Evolutionary conservation across 1,140 invertebrate species (phyloP), one percentile per base, ranked within the genome.

Genomic region (Hycleus phaleratus): DNA sequence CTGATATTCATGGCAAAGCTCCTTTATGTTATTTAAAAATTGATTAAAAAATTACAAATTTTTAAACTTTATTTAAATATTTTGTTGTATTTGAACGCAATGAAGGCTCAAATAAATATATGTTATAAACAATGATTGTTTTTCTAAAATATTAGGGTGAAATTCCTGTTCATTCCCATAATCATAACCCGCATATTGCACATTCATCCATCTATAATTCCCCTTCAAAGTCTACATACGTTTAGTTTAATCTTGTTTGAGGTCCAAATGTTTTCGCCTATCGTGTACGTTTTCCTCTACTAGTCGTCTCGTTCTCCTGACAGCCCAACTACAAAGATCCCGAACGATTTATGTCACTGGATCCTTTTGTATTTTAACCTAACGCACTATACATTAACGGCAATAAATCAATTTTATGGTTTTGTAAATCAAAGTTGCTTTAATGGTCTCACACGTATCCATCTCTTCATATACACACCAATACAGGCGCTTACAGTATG

Each of bases 11-110:
- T 69, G 69, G 69, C 69, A 65, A 72, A 72, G 68, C 70, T 71
- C 71, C 70, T 73, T 71, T 72, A 65, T 70, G 70, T 74, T 74
- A 61, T 66, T 62, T 59, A 66, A 62, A 25, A 46, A 46, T 25
- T 12, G 12, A 46, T 38, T 4, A 42, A n/a, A 11, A 42, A 42
- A 42, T 42, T 7, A 42, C 4, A 9, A 11, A 65, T 69, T 64
- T 68, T 71, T 66, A 66, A 70, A 68, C 65, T 65, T 73, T 72
- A 73, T 73, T 74, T 74, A 68, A 18, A 72, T 72, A 71, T 71
- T 74, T 74, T 73, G 72, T 74, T 74, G 72, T 74, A 74, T 72
- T 74, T 73, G 68, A 73, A 70, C 65, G 71, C 71, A 69, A 73
- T 71, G 65, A 72, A 73, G 69, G 69, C 71, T 73, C 71, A 73